Evolutionary conservation across 2,113 vertebrate species (phyloP).

Genomic region (Oceanodroma tethys): DNA sequence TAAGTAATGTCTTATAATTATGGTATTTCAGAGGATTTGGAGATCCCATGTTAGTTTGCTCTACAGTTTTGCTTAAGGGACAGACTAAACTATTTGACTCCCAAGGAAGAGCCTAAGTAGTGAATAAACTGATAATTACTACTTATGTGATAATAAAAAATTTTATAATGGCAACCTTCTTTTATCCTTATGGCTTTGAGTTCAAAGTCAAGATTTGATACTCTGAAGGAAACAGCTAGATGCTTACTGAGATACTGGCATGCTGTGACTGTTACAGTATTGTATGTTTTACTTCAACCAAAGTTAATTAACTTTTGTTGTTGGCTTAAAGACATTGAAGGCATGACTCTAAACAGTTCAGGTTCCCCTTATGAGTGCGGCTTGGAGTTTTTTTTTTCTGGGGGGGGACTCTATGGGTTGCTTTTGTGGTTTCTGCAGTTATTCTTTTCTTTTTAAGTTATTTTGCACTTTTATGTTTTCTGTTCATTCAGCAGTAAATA

Average conservation of each 20-base stretch:
- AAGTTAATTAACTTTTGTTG: neutral
- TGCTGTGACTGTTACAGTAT: neutral
- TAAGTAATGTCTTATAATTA: neutral
- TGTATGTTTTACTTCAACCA: neutral
- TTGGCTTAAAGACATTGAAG: neutral
- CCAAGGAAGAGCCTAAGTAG: neutral
- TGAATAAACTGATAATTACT: neutral
- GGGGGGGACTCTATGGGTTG: neutral
- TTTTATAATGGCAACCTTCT: neutral
- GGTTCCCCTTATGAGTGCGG: neutral
- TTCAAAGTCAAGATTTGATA: neutral
- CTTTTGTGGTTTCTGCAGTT: neutral
- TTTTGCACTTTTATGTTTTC: slow-evolving; percentile 29
- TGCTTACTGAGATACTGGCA: neutral
- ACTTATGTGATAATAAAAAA: neutral
- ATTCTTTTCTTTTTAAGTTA: neutral
- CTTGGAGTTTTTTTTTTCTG: neutral
- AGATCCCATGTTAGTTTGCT: neutral
- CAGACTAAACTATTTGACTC: neutral
- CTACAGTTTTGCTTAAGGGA: neutral
- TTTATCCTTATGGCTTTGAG: neutral
- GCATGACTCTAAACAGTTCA: neutral
- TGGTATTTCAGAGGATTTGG: neutral
- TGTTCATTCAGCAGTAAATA: slow-evolving; percentile 3
- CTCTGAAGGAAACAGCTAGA: neutral